Evolutionary conservation across 2,113 vertebrate species (phyloP), one percentile per base, ranked within the genome.

Genomic region (Rhagologus leucostigma): DNA sequence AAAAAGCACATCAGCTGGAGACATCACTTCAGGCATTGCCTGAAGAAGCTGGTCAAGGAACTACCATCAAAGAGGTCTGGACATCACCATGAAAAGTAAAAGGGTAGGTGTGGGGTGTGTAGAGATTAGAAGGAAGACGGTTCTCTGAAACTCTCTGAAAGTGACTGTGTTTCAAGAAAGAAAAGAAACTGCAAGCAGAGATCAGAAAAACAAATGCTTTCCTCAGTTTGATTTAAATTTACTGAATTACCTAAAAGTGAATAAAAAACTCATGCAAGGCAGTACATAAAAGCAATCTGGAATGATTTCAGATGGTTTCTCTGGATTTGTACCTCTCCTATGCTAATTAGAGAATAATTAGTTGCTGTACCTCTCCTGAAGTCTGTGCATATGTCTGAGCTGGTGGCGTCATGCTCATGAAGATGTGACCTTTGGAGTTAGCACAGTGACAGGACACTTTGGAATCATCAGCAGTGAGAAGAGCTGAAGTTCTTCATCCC

Each of bases 391-490:
- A 32, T 37, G 11, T 26, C 67, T 60, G 37, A 93, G 16, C 30
- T 68, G 85, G 32, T 0, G 0, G 33, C 0, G 0, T 47, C 10
- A 13, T 33, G 76, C 24, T 47, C 27, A 16, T 29, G 16, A 86
- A 63, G 62, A 55, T 10, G 33, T 13, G 57, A 42, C 18, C 41
- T 68, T 64, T 23, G 4, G 12, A 63, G 41, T n/a, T 27, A 57
- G 44, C 2, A 6, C 7, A 26, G 21, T 13, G 27, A 64, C 55
- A 62, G 55, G 41, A 84, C 10, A 59, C 33, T 77, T 52, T 41
- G 56, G 50, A 87, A 37, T 24, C 16, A 19, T 17, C 35, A 42
- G 20, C 26, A 60, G n/a, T 1, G 6, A 77, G 22, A 1, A 26
- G 50, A 87, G 20, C 49, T 55, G 53, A 71, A 44, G 14, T 19